phyloP scores from a whole-genome alignment of 2,888 invertebrate genomes.

The Lasiommata megera region DNA sequence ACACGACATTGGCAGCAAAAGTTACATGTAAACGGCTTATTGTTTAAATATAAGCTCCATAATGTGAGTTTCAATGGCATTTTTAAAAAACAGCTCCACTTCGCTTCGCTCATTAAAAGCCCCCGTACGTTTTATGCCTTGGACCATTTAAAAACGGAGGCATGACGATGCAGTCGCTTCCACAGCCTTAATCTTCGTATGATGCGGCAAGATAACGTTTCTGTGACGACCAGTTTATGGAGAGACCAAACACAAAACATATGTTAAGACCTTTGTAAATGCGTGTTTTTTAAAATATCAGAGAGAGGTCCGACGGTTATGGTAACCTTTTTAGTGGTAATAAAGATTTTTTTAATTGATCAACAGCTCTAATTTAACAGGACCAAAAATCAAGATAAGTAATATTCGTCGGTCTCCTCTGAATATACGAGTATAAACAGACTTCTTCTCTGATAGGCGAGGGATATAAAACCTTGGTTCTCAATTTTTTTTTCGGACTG shows the following conservation, averaged over 20 bases:
- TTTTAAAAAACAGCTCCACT: too few species aligned
- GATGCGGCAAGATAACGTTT: slow-evolving; percentile 70
- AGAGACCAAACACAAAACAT: slow-evolving; percentile 23
- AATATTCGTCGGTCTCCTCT: not conserved
- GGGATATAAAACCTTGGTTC: too few species aligned
- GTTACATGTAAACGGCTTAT: too few species aligned
- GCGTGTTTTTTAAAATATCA: not conserved
- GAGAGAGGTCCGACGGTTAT: not conserved
- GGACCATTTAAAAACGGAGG: slow-evolving; percentile 49
- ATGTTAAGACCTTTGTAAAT: slow-evolving; percentile 11
- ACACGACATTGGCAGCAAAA: too few species aligned
- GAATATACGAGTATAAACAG: too few species aligned
- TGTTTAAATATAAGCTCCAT: too few species aligned
- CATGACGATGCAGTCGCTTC: slow-evolving; percentile 75
- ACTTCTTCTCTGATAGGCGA: too few species aligned
- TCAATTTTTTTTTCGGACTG: too few species aligned
- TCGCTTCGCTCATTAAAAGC: not conserved
- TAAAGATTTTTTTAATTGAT: slow-evolving; percentile 8
- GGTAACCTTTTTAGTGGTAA: not conserved
- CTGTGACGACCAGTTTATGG: slow-evolving; percentile 49
- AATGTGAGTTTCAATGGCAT: too few species aligned
- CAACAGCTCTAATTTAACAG: not conserved
- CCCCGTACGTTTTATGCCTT: slow-evolving; percentile 35
- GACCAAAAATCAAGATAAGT: not conserved
- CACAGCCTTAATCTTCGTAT: slow-evolving; percentile 69